A percentile compares a stretch with the other conserved stretches of the same genome.
Conservation (phyloP, 2,113 vertebrate species). For the Falcunculus frontatus region DNA sequence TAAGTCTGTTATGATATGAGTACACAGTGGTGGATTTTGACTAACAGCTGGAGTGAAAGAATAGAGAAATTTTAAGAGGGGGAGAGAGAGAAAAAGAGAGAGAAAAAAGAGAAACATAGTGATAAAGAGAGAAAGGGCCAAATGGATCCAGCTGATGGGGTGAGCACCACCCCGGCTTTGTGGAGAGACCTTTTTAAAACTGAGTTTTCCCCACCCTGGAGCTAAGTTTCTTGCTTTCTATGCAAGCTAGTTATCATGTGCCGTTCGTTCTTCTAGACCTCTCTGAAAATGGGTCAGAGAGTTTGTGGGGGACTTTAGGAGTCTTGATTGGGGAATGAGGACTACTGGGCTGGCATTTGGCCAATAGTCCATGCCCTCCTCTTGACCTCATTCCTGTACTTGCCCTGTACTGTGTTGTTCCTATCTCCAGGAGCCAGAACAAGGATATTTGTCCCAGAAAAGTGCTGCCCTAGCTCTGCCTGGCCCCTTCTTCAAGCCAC, state of each 20-base stretch:
- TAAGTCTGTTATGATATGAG: no score
- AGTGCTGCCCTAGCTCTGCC: background rate
- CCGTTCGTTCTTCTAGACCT: background rate
- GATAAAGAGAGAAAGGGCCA: fast-evolving
- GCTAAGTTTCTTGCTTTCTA: background rate
- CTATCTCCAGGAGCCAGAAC: background rate
- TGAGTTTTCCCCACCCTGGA: background rate
- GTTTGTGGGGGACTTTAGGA: background rate
- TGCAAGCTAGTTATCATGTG: background rate
- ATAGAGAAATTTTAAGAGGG: background rate
- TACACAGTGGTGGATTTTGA: background rate
- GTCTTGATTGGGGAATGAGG: background rate
- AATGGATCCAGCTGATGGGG: background rate
- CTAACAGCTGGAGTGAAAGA: background rate
- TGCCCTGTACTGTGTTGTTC: background rate
- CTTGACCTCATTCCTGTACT: fast-evolving
- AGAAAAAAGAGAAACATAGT: background rate
- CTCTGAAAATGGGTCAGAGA: background rate
- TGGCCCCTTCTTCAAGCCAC: background rate
- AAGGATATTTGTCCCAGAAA: background rate
- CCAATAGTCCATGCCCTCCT: background rate
- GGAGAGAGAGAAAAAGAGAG: background rate
- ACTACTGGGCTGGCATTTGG: background rate
- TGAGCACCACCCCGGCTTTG: background rate
- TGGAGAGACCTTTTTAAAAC: background rate